Conservation (phyloP, 2,113 vertebrate genomes). For the Microtus montanus region DNA sequence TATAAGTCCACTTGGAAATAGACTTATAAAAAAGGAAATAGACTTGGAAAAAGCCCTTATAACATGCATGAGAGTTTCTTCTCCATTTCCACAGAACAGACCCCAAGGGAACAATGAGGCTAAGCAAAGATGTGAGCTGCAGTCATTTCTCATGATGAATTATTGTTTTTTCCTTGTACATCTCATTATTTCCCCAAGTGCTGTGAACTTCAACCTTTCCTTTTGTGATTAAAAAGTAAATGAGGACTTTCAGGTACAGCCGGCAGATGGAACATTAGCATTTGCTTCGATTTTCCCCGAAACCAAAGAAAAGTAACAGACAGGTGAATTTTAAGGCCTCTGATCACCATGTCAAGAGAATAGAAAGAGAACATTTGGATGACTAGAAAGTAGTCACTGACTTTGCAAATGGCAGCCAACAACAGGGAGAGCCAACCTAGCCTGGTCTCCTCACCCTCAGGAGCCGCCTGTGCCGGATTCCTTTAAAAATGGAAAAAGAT, state of each 20-base stretch:
- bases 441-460: not conserved
- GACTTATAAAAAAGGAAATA: too few species aligned
- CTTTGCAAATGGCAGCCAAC: not conserved
- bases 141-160: not conserved
- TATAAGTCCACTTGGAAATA: not conserved
- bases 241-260: not conserved
- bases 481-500: not conserved
- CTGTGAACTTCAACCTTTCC: not conserved
- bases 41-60: not conserved
- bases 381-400: not conserved
- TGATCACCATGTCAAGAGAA: not conserved
- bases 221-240: conserved; percentile 29
- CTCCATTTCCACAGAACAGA: not conserved
- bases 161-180: not conserved
- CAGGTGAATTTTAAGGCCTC: not conserved
- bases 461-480: not conserved
- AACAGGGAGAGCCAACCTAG: not conserved
- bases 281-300: not conserved
- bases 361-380: not conserved
- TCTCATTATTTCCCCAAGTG: not conserved
- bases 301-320: not conserved
- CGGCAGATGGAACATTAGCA: not conserved
- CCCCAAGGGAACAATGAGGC: not conserved
- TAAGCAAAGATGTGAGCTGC: not conserved
- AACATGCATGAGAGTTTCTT: not conserved